Evolutionary conservation across 2,113 vertebrate genomes (phyloP), one percentile per base, ranked within the genome.

Genomic region (Brachypodius melanocephalos): DNA sequence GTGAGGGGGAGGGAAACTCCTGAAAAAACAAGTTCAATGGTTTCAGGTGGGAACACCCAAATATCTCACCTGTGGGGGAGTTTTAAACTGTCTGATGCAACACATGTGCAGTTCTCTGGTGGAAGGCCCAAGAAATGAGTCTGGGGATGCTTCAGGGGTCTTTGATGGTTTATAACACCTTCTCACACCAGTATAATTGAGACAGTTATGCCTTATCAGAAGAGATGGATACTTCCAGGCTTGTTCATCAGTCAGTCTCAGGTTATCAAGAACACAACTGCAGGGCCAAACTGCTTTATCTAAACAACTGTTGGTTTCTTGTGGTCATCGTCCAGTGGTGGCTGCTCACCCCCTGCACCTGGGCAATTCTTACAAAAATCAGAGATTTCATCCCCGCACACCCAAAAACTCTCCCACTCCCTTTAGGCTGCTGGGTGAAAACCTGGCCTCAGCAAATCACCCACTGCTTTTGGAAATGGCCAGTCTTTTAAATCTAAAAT

Each of bases 281-380:
- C 48, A 63, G 34, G 17, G 16, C 8, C 55, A 13, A 49, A 21
- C 5, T 11, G 21, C 15, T 43, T 65, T 57, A 36, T 36, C 8
- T 18, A 22, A 63, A 55, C 31, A 72, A 17, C 71, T 29, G 5
- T 26, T 0, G 0, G 20, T 57, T 79, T 79, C 8, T 25, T 28
- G 32, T 1, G 0, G 25, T 31, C 43, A 43, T 19, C 0, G 0
- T 38, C 21, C n/a, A 28, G 26, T 8, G 26, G 32, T 16, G 22
- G 26, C 13, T 22, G 36, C 15, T 49, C 26, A 22, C 8, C 21
- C 14, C 2, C 26, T 73, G 15, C 9, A 43, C 25, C 17, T 42
- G 57, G 34, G 24, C 25, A 57, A 4, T 22, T 57, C 57, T 36
- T 71, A 32, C 12, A 31, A 4, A 49, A 14, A 36, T 31, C 58